Conservation (phyloP, 2,113 vertebrate species). For the Pedetes capensis region DNA sequence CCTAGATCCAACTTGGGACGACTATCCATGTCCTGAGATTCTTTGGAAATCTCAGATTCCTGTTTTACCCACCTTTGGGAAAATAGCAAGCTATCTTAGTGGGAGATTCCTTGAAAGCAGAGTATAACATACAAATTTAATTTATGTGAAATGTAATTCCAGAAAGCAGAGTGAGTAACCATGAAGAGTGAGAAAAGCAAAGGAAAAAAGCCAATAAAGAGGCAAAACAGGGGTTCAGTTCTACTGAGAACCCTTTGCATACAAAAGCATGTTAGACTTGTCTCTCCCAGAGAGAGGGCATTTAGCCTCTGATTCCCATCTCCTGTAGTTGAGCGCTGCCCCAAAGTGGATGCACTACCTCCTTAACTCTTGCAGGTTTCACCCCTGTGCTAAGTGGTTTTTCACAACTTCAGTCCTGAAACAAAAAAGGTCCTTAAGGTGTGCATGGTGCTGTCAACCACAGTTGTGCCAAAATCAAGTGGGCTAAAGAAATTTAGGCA, state of each 20-base stretch:
- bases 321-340: not conserved
- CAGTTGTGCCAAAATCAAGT: not conserved
- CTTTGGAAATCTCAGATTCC: conserved; percentile 91
- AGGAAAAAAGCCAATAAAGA: not conserved
- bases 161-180: not conserved
- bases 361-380: not conserved
- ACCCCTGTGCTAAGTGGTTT: not conserved
- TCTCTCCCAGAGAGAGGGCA: not conserved
- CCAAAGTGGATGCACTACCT: not conserved
- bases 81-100: conserved; percentile 52
- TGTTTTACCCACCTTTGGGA: conserved; percentile 94
- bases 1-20: conserved; percentile 95
- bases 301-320: not conserved
- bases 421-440: not conserved
- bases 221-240: not conserved
- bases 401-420: not conserved
- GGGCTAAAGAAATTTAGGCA: not conserved
- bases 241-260: not conserved
- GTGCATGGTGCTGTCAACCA: not conserved
- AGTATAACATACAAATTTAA: conserved; percentile 21
- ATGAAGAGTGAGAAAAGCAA: not conserved
- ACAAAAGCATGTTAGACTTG: not conserved
- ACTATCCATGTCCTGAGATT: conserved; percentile 90
- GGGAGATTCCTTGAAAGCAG: not conserved
- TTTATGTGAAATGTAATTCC: not conserved